Evolutionary conservation across 2,797 vertebrate species (phyloP), one percentile per base, ranked within the genome.

Genomic region (Oreortyx pictus): DNA sequence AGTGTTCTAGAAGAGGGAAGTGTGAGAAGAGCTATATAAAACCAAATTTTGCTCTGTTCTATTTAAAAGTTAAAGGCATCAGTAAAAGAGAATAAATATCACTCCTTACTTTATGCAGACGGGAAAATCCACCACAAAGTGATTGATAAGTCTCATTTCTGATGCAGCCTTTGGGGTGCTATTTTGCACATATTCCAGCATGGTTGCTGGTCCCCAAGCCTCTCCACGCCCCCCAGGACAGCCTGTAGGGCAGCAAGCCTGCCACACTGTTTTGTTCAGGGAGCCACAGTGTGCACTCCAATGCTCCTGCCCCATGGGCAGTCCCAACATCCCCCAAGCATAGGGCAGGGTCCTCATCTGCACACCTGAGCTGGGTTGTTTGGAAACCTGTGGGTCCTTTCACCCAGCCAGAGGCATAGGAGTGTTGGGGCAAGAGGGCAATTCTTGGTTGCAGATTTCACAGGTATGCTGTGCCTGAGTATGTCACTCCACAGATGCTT

Each of bases 1-100:
- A 86, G 37, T 65, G 31, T 44, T 82, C 67, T 67, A n/a, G 33
- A 82, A 80, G 27, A 85, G 13, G 19, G 33, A 77, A 82, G 25
- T 57, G 44, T 0, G 0, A 79, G 57, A 90, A 31, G 41, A 90
- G 31, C 13, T 56, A 52, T 35, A 86, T 46, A 85, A 90, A 92
- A 88, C 20, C 5, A 71, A 64, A 76, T 84, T 68, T 7, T 79
- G 24, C 79, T 84, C 39, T 24, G 0, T 84, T 91, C 80, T 73
- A 60, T 88, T 88, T 90, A 46, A 73, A 93, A 93, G 44, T 86
- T 92, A 82, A 92, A 86, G 44, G 52, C 41, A 14, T 31, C n/a
- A 71, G 33, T 79, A 86, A 88, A 93, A 74, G 27, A 79, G 47
- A 71, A 79, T 74, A 92, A 94, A 92, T 79, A 84, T 25, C 64